Base-by-base conservation (phyloP, 2,888 invertebrate species). In the Agonopterix heracliana region DNA sequence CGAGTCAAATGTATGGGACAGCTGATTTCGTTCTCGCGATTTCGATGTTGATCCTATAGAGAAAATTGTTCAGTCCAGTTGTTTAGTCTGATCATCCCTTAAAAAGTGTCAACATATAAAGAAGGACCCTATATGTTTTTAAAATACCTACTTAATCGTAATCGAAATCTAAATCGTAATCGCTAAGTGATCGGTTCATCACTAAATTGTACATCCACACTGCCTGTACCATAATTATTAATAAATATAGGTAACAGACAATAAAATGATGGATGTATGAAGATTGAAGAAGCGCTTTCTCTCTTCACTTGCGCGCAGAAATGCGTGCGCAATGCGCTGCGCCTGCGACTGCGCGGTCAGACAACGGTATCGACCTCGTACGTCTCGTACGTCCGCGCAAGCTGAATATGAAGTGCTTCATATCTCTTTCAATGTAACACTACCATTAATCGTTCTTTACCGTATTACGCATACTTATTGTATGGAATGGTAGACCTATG, bases 331-430 rank as follows among this genome's bases (percentile, higher is more conserved):
- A 54, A 48, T 52, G 47, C 47, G 56, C 70, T 66, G 68, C 26
- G 26, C 5, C 26, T 26, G 17, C 17, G 26, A 5, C 26, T 53
- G 47, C 47, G 56, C 70, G 68, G 68, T 64, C 68, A 63, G 58
- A 48, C 65, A 70, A 69, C 69, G 66, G 69, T 61, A 68, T 54
- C 50, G 55, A 51, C 49, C 56, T 41, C 41, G 49, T 51, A 44
- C 50, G 49, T 34, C 45, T 34, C 41, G 49, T 51, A 45, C 50
- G 49, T 34, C 54, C 47, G 50, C 55, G 50, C 51, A 49, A 42
- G 45, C 59, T 53, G 57, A 50, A 56, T 56, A 58, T 54, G 50
- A 56, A 57, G 43, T 45, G 41, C 38, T 44, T 41, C 44, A 48
- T 48, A 10, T 44, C 47, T 44, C 47, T 35, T 49, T 17, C 48